Evolutionary conservation across 2,888 invertebrate genomes (phyloP).

Genomic region (Eledona agricola): DNA sequence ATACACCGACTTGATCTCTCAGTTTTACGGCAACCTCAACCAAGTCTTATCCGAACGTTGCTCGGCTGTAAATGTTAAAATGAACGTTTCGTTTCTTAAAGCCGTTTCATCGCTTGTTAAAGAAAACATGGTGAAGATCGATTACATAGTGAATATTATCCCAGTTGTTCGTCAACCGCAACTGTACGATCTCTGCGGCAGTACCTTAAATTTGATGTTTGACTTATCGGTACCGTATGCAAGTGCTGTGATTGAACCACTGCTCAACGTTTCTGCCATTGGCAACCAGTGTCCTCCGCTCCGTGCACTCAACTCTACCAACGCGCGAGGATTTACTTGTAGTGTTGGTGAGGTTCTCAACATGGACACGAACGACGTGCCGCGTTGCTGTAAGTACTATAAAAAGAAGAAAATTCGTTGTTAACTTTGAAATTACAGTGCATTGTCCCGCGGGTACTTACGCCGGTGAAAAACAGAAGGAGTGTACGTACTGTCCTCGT

Average conservation of each 20-base stretch:
- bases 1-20: constrained; percentile 83
- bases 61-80: constrained; percentile 92
- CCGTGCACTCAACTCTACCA: constrained; percentile 83
- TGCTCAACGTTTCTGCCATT: constrained; percentile 87
- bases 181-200: constrained; percentile 93
- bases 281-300: constrained; percentile 93
- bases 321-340: constrained; percentile 91
- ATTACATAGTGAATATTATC: constrained; percentile 86
- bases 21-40: constrained; percentile 83
- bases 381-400: constrained; percentile 83
- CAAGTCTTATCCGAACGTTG: constrained; percentile 88
- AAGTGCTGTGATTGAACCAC: constrained; percentile 87
- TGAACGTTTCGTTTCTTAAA: constrained; percentile 90
- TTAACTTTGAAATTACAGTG: constrained; percentile 67
- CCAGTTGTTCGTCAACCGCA: constrained; percentile 91
- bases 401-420: constrained; percentile 1
- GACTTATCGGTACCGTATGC: constrained; percentile 93
- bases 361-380: constrained; percentile 90
- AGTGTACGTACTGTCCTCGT: constrained; percentile 89
- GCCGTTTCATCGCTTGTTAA: constrained; percentile 81
- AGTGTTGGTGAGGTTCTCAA: constrained; percentile 93
- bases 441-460: constrained; percentile 98
- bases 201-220: constrained; percentile 91
- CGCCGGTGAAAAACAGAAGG: constrained; percentile 88
- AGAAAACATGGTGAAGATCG: constrained; percentile 89